Evolutionary conservation across 2,797 vertebrate genomes (phyloP).

Genomic region (Pseudocheirus occidentalis): DNA sequence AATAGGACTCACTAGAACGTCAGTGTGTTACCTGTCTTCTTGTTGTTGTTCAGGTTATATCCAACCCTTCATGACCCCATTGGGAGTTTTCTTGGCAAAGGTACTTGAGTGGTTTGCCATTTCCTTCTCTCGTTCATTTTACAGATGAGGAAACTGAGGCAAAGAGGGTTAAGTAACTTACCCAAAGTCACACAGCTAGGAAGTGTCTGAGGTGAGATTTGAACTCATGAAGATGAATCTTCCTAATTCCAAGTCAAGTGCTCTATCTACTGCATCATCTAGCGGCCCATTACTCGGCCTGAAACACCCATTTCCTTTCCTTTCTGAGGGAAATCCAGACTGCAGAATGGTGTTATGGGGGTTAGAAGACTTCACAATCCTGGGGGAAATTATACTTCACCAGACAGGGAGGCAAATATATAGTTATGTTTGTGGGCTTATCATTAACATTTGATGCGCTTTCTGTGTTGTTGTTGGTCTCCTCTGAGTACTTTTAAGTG

Average conservation of each 20-base stretch:
- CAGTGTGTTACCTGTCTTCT: background rate
- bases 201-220: background rate
- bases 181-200: background rate
- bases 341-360: background rate
- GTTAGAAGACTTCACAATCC: background rate
- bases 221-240: background rate
- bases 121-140: too few relatives aligned
- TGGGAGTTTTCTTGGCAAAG: too few relatives aligned
- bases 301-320: background rate
- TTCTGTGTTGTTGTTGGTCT: background rate
- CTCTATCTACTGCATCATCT: too few relatives aligned
- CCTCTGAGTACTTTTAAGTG: background rate
- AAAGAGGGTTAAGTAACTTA: background rate
- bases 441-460: background rate
- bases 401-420: background rate
- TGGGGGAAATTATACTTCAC: background rate
- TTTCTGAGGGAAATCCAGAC: background rate
- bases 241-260: background rate
- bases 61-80: too few relatives aligned
- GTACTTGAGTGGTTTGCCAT: too few relatives aligned
- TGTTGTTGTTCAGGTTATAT: too few relatives aligned
- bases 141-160: background rate
- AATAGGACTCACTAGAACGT: background rate
- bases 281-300: background rate
- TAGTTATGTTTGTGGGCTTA: background rate